Percentiles rank a stretch among this genome's conserved stretches.
phyloP scores from a whole-genome alignment of 1,140 invertebrate genomes.

The Hycleus phaleratus region DNA sequence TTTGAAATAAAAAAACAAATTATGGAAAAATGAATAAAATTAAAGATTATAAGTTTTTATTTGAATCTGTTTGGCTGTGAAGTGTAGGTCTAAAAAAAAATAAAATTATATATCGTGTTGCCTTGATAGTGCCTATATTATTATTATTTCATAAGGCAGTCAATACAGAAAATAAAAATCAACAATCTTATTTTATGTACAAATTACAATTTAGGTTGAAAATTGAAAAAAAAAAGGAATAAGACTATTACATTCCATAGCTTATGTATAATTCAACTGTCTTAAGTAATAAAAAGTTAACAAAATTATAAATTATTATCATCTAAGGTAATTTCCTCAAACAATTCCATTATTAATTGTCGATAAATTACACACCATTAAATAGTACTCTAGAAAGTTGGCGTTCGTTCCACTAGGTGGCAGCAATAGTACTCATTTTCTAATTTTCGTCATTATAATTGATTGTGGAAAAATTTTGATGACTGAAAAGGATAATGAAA shows the following conservation, averaged over 20 bases:
- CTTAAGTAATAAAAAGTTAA: constrained; percentile 16
- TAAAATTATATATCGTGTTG: constrained; percentile 7
- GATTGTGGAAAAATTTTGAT: no score
- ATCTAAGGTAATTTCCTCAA: no score
- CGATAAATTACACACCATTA: no score
- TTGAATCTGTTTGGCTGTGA: constrained; percentile 22
- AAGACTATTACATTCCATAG: constrained; percentile 15
- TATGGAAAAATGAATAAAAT: constrained; percentile 4
- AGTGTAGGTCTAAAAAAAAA: constrained; percentile 18
- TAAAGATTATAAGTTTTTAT: constrained; percentile 9
- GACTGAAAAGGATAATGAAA: no score
- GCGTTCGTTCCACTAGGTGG: no score
- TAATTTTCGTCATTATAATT: no score
- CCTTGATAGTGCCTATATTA: constrained; percentile 16
- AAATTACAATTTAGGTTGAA: constrained; percentile 5
- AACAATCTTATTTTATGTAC: constrained; percentile 7
- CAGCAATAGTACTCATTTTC: no score
- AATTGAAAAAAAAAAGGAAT: not conserved
- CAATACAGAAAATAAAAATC: constrained; percentile 12
- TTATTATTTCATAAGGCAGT: constrained; percentile 5
- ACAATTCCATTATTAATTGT: no score
- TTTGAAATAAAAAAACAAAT: not conserved
- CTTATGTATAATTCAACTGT: constrained; percentile 15
- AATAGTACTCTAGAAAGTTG: no score
- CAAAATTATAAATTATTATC: not conserved